A percentile compares a stretch with the other conserved stretches of the same genome.
These are phyloP conservation scores for Creontiades dilutus DNA, from an alignment of 2,888 invertebrate genomes.

Conservation along the genomic window DNA sequence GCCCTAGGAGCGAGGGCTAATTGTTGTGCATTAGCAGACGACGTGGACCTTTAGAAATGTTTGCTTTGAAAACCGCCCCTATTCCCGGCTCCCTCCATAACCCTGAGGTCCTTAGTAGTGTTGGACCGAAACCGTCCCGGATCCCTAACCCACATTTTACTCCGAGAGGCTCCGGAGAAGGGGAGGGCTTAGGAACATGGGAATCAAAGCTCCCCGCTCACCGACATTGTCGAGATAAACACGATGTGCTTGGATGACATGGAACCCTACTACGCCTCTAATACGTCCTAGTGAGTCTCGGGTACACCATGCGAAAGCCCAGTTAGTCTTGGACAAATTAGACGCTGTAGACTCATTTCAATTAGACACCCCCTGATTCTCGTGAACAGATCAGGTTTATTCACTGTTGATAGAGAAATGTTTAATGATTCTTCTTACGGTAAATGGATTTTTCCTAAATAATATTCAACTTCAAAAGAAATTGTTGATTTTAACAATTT, in stretches of 20 bases:
- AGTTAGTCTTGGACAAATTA: constrained; percentile 25
- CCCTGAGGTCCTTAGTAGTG: constrained; percentile 15
- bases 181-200: constrained; percentile 13
- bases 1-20: constrained; percentile 45
- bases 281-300: constrained; percentile 22
- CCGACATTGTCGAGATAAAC: constrained; percentile 24
- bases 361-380: no score
- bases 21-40: constrained; percentile 61
- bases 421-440: no score
- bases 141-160: constrained; percentile 31
- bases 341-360: neutral
- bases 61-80: constrained; percentile 61
- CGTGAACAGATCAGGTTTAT: neutral
- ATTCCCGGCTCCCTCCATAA: constrained; percentile 40
- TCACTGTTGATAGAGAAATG: no score
- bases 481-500: no score
- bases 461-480: no score
- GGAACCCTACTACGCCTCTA: constrained; percentile 17
- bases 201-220: constrained; percentile 22
- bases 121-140: neutral
- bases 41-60: constrained; percentile 57
- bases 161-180: neutral
- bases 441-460: no score
- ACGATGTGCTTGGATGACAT: constrained; percentile 19
- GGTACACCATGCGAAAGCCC: constrained; percentile 1